phyloP scores from a whole-genome alignment of 1,140 invertebrate species.

The Ips typographus region DNA sequence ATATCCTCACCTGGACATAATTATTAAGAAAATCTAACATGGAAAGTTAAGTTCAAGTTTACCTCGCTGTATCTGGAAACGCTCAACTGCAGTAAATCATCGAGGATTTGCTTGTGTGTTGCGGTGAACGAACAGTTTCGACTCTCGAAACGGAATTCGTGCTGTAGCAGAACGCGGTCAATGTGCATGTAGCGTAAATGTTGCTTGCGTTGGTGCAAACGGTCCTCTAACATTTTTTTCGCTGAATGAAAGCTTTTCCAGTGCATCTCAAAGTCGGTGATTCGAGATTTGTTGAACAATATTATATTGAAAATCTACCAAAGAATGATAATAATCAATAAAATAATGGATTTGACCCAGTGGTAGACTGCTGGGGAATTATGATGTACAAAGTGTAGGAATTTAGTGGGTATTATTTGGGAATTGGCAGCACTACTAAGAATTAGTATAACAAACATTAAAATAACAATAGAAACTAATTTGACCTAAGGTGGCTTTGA shows the following conservation, averaged over 20 bases:
- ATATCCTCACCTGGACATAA: constrained; percentile 57
- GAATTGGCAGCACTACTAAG: too few species aligned
- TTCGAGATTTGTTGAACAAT: constrained; percentile 58
- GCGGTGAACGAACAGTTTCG: constrained; percentile 55
- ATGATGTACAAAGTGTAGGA: too few species aligned
- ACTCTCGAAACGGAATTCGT: constrained; percentile 61
- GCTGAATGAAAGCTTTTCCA: constrained; percentile 62
- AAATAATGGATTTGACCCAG: too few species aligned
- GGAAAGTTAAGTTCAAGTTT: constrained; percentile 12
- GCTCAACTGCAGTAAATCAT: constrained; percentile 65
- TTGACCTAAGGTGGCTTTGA: too few species aligned
- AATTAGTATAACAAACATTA: too few species aligned
- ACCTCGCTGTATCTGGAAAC: constrained; percentile 71
- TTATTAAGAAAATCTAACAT: too few species aligned
- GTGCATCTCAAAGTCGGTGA: constrained; percentile 57
- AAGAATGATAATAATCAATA: neutral
- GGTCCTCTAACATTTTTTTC: constrained; percentile 65
- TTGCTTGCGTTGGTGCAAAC: constrained; percentile 60
- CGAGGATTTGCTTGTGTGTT: constrained; percentile 63
- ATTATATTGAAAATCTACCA: constrained; percentile 62
- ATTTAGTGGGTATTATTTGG: too few species aligned
- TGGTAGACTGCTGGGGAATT: too few species aligned
- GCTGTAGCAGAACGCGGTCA: constrained; percentile 66
- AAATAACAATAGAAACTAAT: too few species aligned
- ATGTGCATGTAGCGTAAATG: constrained; percentile 67